phyloP scores from a whole-genome alignment of 92 coral and sea anemone genomes.

The Phymanthus crucifer region DNA sequence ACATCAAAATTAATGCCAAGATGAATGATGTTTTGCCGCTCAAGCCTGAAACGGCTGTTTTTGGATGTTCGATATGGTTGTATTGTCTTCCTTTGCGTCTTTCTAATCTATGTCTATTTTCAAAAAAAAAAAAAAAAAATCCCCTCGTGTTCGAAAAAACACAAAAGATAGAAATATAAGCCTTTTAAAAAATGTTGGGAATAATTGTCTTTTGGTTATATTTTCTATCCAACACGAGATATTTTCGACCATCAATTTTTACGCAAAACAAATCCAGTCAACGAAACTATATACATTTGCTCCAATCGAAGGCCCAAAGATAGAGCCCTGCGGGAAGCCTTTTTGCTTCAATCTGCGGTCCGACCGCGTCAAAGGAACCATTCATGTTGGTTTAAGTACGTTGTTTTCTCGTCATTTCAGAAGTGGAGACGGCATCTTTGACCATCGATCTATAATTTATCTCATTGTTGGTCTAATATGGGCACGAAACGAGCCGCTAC shows the following conservation, averaged over 20 bases:
- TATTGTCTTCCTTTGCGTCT: background rate
- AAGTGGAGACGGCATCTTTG: constrained; percentile 10
- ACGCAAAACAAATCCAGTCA: background rate
- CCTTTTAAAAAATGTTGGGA: background rate
- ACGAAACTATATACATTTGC: background rate
- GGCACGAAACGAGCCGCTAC: background rate
- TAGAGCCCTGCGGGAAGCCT: constrained; percentile 9
- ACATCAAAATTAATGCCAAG: background rate
- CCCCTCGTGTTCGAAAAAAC: too few species aligned
- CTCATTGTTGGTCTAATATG: constrained; percentile 8
- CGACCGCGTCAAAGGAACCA: background rate
- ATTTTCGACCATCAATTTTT: background rate
- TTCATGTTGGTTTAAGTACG: background rate
- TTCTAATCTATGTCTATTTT: background rate
- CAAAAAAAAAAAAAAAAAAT: too few species aligned
- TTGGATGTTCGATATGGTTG: background rate
- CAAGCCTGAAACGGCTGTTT: background rate
- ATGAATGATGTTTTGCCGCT: background rate
- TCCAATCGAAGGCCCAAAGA: background rate
- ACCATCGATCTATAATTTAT: background rate
- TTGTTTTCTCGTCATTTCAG: background rate
- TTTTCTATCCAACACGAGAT: background rate
- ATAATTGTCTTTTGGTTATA: background rate
- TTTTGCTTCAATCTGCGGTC: constrained; percentile 3
- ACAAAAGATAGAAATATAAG: background rate